These are phyloP conservation scores for Drosophila navojoa DNA, from an alignment of 1,140 invertebrate species.

Conservation along the genomic window DNA sequence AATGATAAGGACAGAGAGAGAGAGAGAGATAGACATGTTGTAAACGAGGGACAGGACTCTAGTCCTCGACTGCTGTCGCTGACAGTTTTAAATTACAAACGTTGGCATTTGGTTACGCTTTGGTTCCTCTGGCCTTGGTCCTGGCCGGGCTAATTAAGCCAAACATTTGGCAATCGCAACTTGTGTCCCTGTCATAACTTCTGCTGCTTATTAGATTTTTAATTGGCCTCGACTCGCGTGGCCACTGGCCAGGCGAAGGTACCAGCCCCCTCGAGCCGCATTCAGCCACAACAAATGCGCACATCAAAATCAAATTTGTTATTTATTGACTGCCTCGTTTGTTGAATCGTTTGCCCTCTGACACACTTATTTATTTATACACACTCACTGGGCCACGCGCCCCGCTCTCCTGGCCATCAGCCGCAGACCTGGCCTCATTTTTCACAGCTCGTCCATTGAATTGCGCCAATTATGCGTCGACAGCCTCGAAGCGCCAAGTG, in stretches of 20 bases:
- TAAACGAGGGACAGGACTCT: background rate
- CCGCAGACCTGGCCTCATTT: constrained; percentile 55
- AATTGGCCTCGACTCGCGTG: constrained; percentile 58
- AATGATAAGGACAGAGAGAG: background rate
- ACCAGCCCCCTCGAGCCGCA: background rate
- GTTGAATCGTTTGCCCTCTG: constrained; percentile 10
- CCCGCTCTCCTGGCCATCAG: background rate
- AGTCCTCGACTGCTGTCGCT: constrained; percentile 55
- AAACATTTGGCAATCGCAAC: constrained; percentile 70
- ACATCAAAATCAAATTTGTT: constrained; percentile 76
- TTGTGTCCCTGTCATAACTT: constrained; percentile 60
- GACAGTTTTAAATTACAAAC: constrained; percentile 79
- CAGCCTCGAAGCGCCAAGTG: constrained; percentile 54
- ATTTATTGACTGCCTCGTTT: constrained; percentile 57
- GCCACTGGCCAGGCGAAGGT: background rate
- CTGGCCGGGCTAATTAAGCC: constrained; percentile 60
- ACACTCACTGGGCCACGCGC: constrained; percentile 23
- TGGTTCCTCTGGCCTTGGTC: constrained; percentile 17
- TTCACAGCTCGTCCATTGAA: constrained; percentile 63
- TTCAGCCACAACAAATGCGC: constrained; percentile 58
- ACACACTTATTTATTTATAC: constrained; percentile 76
- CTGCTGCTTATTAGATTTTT: constrained; percentile 61
- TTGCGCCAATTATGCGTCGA: constrained; percentile 74
- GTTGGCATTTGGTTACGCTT: constrained; percentile 47
- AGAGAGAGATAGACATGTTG: background rate